These are phyloP conservation scores for Plodia interpunctella DNA, from an alignment of 1,140 invertebrate genomes.

Conservation along the genomic window DNA sequence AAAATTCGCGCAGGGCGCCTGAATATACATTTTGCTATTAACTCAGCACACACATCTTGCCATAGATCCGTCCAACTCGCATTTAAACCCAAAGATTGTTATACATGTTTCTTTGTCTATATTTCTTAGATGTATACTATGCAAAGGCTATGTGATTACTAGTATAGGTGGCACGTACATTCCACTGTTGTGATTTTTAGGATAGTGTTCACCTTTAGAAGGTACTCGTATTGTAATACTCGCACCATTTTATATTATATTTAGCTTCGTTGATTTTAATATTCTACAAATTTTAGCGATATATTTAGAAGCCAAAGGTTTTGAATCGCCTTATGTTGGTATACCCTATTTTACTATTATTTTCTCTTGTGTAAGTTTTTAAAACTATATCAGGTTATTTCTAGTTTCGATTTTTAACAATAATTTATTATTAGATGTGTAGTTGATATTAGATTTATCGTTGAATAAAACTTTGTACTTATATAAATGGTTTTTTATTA, in stretches of 20 bases:
- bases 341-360: constrained; percentile 8
- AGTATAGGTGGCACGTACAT: constrained; percentile 62
- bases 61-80: constrained; percentile 28
- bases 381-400: constrained; percentile 12
- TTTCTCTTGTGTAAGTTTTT: constrained; percentile 8
- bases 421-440: constrained; percentile 28
- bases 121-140: constrained; percentile 35
- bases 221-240: constrained; percentile 21
- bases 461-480: constrained; percentile 59
- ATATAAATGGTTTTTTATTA: constrained; percentile 1
- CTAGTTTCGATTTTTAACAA: constrained; percentile 26
- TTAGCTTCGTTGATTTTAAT: constrained; percentile 11
- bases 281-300: constrained; percentile 15
- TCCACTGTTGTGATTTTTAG: constrained; percentile 72
- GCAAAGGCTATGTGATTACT: constrained; percentile 65
- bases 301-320: constrained; percentile 17
- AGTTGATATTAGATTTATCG: constrained; percentile 59
- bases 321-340: constrained; percentile 8
- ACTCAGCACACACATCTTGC: background rate
- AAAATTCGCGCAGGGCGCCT: too few species aligned
- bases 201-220: constrained; percentile 40
- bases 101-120: constrained; percentile 9
- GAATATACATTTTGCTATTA: too few species aligned
- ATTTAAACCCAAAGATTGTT: constrained; percentile 60
- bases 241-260: constrained; percentile 20